Conservation (phyloP, 2,797 vertebrate genomes). For the Lepus townsendii region DNA sequence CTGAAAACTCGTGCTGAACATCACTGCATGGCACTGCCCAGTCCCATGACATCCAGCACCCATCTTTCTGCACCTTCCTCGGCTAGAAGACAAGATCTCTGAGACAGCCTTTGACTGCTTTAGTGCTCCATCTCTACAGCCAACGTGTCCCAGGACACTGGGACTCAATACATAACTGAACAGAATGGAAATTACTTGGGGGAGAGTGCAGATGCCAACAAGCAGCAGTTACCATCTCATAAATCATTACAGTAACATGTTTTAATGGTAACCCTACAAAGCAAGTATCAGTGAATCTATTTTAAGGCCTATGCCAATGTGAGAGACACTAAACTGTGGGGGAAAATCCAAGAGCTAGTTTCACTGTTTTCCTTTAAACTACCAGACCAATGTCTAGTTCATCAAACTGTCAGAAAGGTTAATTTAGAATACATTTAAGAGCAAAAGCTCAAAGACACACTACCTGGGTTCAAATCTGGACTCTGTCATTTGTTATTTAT, state of each 20-base stretch:
- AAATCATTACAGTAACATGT: background rate
- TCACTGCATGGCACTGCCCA: background rate
- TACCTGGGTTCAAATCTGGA: background rate
- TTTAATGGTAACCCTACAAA: background rate
- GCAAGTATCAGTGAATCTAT: background rate
- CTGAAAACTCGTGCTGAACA: background rate
- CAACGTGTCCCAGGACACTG: background rate
- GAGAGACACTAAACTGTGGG: too few relatives aligned
- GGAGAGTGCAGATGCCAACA: conserved; percentile 9
- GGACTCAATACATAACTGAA: background rate
- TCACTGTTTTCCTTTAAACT: conserved; percentile 24
- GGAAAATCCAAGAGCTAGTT: conserved; percentile 21
- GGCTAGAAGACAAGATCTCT: background rate
- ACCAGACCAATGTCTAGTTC: background rate
- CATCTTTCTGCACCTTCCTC: background rate
- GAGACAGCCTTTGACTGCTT: background rate
- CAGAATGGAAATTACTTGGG: background rate
- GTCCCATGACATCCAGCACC: background rate
- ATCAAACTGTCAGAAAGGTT: background rate
- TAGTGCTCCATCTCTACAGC: background rate
- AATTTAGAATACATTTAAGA: background rate
- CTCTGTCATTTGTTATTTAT: background rate
- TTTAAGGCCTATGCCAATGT: background rate
- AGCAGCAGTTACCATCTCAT: background rate
- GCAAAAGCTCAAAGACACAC: background rate